Evolutionary conservation across 2,888 invertebrate genomes (phyloP), one percentile per base, ranked within the genome.

Genomic region (Sphinx pinastri): DNA sequence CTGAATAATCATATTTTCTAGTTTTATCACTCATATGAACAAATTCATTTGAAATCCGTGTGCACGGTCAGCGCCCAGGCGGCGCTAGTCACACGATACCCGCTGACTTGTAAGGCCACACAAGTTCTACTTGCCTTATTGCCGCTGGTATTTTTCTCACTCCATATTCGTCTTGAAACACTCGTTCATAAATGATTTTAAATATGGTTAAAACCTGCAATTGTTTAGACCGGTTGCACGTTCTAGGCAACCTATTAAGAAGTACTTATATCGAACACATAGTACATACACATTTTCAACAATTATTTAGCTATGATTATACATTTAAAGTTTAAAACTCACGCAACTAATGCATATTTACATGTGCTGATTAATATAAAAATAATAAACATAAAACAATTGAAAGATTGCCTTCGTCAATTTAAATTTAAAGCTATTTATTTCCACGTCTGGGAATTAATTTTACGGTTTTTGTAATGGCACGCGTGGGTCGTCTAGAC

Each of bases 31-130:
- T 85, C 82, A 79, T 83, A 85, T 85, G 83, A 84, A 83, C 83
- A 77, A 84, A 85, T 91, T 91, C 88, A 81, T 84, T 81, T 82
- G 90, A 92, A 92, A 80, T 87, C 79, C 76, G 75, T 74, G 71
- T 81, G 89, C 88, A 69, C 38, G 75, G 87, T 91, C 90, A 92
- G 91, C 92, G 80, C 67, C 74, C 72, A 70, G 72, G 76, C 77
- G 83, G 84, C 83, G 86, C 85, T 86, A 84, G 90, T 77, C 79
- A 91, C 82, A 77, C 77, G 92, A 92, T 82, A 91, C 91, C 81
- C 72, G 78, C 76, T 80, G 71, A 82, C 83, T 80, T 79, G 79
- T 80, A 84, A 79, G 87, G 85, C 86, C 88, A 88, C 88, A 74
- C 75, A 76, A 71, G 72, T 70, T 75, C 74, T 69, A 77, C 78